Evolutionary conservation across 2,888 invertebrate genomes (phyloP).

Genomic region (Ormyrus pomaceus): DNA sequence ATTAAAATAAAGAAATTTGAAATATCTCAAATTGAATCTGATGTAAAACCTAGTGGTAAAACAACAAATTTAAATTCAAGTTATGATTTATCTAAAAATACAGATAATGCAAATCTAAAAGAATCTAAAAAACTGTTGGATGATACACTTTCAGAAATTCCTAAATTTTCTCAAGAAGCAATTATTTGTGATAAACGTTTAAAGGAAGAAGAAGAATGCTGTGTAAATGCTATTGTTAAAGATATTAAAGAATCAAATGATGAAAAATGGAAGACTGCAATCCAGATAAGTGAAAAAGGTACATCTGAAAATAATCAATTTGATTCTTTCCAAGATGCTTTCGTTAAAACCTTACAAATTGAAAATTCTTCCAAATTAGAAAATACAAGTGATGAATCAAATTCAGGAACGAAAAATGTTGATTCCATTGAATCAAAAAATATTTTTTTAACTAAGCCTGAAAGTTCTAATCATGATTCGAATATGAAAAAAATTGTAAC

Average conservation of each 20-base stretch:
- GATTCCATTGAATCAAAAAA: slow-evolving; percentile 2
- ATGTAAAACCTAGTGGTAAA: slow-evolving; percentile 57
- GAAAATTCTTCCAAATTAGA: slow-evolving; percentile 16
- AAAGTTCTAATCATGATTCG: slow-evolving; percentile 17
- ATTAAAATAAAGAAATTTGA: slow-evolving; percentile 74
- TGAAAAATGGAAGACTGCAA: slow-evolving; percentile 13
- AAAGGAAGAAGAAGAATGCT: not conserved
- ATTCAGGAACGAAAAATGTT: not conserved
- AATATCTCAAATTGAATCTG: slow-evolving; percentile 67
- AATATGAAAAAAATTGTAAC: slow-evolving; percentile 58
- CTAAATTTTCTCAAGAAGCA: not conserved
- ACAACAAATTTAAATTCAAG: slow-evolving; percentile 15
- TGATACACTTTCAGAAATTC: not conserved
- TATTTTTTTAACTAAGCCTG: not conserved
- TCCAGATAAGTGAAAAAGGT: slow-evolving; percentile 21
- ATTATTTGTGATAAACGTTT: not conserved
- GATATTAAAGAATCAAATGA: not conserved
- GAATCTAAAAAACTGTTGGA: not conserved
- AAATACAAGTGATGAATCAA: slow-evolving; percentile 5
- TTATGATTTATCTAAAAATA: slow-evolving; percentile 5
- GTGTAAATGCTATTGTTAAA: slow-evolving; percentile 2
- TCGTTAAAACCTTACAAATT: slow-evolving; percentile 67
- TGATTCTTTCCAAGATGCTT: slow-evolving; percentile 69
- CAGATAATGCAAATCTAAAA: not conserved
- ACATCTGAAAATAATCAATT: slow-evolving; percentile 62